A percentile compares a stretch with the other conserved stretches of the same genome.
These are phyloP conservation scores for Gobio occitaniae DNA, from an alignment of 2,797 vertebrate species.

Conservation along the genomic window DNA sequence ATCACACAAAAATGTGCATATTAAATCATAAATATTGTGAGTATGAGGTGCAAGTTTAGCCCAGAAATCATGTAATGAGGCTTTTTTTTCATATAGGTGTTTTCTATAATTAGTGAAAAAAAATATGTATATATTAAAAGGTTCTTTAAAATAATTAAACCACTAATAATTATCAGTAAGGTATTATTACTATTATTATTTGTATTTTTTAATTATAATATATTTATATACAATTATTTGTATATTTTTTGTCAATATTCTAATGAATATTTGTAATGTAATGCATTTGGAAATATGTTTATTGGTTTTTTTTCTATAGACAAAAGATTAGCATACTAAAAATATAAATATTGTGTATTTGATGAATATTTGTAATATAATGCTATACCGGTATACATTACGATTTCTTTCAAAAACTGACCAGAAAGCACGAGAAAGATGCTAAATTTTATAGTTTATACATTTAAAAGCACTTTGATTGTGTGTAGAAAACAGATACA, in stretches of 20 bases:
- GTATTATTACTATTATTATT: not conserved
- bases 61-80: too few species aligned
- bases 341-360: not conserved
- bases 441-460: not conserved
- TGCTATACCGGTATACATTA: not conserved
- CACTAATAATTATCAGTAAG: not conserved
- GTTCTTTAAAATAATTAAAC: not conserved
- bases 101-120: too few species aligned
- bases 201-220: not conserved
- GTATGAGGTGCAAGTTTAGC: too few species aligned
- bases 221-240: not conserved
- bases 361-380: too few species aligned
- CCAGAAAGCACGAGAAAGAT: not conserved
- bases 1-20: not conserved
- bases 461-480: not conserved
- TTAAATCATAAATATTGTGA: not conserved
- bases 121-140: not conserved
- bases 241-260: not conserved
- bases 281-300: not conserved
- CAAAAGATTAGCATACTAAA: too few species aligned
- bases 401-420: not conserved
- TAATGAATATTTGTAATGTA: not conserved
- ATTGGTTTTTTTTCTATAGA: too few species aligned
- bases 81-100: too few species aligned
- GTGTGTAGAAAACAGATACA: not conserved